Conservation (phyloP, 2,888 invertebrate genomes). For the Panzeria rudis region DNA sequence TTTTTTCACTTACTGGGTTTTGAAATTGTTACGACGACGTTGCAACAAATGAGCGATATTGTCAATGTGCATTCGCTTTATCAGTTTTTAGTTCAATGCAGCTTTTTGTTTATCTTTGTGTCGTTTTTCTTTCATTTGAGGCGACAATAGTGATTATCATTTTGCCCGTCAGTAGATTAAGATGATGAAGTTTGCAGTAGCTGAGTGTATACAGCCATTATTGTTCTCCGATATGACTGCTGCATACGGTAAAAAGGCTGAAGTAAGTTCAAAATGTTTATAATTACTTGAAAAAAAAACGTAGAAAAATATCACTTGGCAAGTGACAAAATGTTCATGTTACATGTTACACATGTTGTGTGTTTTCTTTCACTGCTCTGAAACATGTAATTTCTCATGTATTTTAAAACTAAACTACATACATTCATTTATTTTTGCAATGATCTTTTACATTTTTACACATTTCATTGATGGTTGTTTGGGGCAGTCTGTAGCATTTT, state of each 20-base stretch:
- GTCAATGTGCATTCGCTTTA: constrained; percentile 44
- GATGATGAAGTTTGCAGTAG: constrained; percentile 30
- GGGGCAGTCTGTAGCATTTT: constrained; percentile 15
- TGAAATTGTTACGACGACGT: too few species aligned
- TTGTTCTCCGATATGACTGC: constrained; percentile 26
- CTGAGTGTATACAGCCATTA: not conserved
- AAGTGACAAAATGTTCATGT: constrained; percentile 68
- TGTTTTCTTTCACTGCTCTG: not conserved
- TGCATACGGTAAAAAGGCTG: not conserved
- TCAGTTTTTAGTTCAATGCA: constrained; percentile 47
- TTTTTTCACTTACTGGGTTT: too few species aligned
- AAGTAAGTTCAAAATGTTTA: constrained; percentile 45
- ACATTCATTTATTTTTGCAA: constrained; percentile 9
- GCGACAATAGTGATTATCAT: constrained; percentile 18
- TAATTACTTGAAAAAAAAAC: constrained; percentile 62
- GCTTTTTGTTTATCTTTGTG: constrained; percentile 48
- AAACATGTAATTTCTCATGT: constrained; percentile 34
- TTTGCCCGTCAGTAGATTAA: constrained; percentile 27
- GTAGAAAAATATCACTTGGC: constrained; percentile 44
- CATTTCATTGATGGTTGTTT: constrained; percentile 65
- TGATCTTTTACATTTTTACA: constrained; percentile 52
- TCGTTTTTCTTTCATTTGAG: constrained; percentile 6
- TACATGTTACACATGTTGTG: not conserved
- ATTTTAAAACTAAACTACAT: constrained; percentile 38
- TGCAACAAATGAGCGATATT: too few species aligned